These are phyloP conservation scores for Premnoplex brunnescens DNA, from an alignment of 2,797 vertebrate genomes.

Conservation along the genomic window DNA sequence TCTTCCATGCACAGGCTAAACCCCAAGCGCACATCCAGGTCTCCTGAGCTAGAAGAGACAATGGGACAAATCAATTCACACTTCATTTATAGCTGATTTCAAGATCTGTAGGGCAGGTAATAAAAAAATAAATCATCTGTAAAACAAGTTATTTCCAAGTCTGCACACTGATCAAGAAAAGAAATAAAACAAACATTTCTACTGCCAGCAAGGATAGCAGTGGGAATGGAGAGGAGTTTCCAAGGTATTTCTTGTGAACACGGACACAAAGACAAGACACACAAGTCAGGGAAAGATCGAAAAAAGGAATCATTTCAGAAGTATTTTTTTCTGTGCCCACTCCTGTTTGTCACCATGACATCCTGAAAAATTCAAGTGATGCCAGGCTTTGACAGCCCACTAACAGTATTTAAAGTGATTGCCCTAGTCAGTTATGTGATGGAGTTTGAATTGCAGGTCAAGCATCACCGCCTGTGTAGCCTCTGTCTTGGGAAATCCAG, in stretches of 20 bases:
- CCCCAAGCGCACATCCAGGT: conserved; percentile 80
- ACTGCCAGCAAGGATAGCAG: background rate
- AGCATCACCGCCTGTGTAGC: background rate
- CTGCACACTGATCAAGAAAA: background rate
- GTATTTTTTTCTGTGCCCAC: background rate
- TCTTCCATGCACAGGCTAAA: conserved; percentile 78
- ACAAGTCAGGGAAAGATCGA: background rate
- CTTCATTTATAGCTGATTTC: background rate
- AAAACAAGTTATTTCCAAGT: background rate
- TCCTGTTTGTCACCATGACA: background rate
- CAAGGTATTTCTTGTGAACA: background rate
- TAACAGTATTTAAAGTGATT: background rate
- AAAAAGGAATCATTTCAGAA: background rate
- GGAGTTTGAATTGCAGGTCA: background rate
- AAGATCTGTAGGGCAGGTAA: background rate
- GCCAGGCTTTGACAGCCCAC: background rate
- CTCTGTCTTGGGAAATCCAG: background rate
- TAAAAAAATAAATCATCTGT: background rate
- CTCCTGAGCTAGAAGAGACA: conserved; percentile 59
- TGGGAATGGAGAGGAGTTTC: background rate
- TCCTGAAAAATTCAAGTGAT: background rate
- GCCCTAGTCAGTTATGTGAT: background rate
- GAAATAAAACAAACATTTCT: background rate
- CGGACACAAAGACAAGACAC: background rate
- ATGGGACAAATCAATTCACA: background rate